Evolutionary conservation across 1,140 invertebrate genomes (phyloP).

Genomic region (Papilio polyxenes): DNA sequence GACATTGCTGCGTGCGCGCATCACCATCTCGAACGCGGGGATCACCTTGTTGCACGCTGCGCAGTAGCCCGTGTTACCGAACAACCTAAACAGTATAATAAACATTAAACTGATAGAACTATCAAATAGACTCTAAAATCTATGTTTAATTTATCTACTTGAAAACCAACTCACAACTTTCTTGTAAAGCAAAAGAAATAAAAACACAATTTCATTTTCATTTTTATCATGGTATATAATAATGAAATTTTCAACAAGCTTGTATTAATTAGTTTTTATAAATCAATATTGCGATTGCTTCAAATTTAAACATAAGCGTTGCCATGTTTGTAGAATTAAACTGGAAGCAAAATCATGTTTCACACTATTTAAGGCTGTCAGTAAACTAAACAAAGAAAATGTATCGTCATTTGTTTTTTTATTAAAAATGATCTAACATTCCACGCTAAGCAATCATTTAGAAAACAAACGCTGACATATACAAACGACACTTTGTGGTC

Average conservation of each 20-base stretch:
- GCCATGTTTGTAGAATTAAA: neutral
- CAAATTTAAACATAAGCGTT: neutral
- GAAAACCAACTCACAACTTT: neutral
- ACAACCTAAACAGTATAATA: constrained; percentile 81
- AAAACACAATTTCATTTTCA: too few species aligned
- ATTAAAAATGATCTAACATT: neutral
- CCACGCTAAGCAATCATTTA: neutral
- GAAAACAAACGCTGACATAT: neutral
- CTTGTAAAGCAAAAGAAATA: neutral
- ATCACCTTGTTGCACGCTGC: constrained; percentile 97
- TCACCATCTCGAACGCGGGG: constrained; percentile 99
- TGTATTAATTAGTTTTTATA: neutral
- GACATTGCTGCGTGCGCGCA: constrained; percentile 97
- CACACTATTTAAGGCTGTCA: neutral
- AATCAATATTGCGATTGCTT: neutral
- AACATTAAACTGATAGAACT: neutral
- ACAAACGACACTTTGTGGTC: neutral
- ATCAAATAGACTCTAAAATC: neutral
- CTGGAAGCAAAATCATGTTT: neutral
- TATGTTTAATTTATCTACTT: too few species aligned
- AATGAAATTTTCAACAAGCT: too few species aligned
- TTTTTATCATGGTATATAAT: too few species aligned
- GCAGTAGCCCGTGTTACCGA: constrained; percentile 95
- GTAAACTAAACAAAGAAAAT: neutral
- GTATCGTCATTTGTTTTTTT: constrained; percentile 25